Evolutionary conservation across 2,888 invertebrate species (phyloP).

Genomic region (Chrysina gloriosa): DNA sequence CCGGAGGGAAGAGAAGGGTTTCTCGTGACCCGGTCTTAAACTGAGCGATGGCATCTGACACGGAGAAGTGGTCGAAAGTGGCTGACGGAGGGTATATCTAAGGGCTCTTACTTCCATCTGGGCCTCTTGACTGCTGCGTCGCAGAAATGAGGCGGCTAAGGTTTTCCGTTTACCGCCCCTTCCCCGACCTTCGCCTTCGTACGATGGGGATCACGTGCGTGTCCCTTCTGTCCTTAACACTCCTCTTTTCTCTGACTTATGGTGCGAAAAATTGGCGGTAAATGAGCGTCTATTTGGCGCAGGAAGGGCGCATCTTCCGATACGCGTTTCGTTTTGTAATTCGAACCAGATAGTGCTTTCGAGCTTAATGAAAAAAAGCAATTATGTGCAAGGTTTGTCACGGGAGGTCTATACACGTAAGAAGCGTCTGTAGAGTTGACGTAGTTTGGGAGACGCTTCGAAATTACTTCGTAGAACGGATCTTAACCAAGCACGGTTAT

Average conservation of each 20-base stretch:
- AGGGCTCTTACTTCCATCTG: constrained; percentile 50
- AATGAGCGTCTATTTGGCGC: constrained; percentile 26
- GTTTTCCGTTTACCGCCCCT: constrained; percentile 5
- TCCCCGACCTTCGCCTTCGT: not conserved
- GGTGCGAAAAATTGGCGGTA: constrained; percentile 37
- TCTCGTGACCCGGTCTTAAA: constrained; percentile 40
- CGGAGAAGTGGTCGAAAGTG: constrained; percentile 50
- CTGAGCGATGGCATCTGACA: constrained; percentile 46
- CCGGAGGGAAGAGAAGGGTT: constrained; percentile 13
- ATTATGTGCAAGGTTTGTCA: no score
- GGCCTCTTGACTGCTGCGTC: constrained; percentile 46
- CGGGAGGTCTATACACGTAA: not conserved
- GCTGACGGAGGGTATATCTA: constrained; percentile 50
- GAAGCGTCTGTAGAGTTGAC: not conserved
- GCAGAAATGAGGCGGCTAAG: constrained; percentile 30
- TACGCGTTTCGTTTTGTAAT: constrained; percentile 20
- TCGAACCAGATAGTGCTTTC: constrained; percentile 5
- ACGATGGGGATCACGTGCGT: constrained; percentile 26
- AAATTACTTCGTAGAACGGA: not conserved
- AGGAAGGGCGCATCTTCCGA: constrained; percentile 12
- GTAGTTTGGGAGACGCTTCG: not conserved
- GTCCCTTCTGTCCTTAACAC: constrained; percentile 34
- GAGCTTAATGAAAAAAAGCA: constrained; percentile 24
- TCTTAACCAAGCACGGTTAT: no score
- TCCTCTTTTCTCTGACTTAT: constrained; percentile 37